Evolutionary conservation across 2,797 vertebrate species (phyloP).

Genomic region (Stomatorhinus walkeri): DNA sequence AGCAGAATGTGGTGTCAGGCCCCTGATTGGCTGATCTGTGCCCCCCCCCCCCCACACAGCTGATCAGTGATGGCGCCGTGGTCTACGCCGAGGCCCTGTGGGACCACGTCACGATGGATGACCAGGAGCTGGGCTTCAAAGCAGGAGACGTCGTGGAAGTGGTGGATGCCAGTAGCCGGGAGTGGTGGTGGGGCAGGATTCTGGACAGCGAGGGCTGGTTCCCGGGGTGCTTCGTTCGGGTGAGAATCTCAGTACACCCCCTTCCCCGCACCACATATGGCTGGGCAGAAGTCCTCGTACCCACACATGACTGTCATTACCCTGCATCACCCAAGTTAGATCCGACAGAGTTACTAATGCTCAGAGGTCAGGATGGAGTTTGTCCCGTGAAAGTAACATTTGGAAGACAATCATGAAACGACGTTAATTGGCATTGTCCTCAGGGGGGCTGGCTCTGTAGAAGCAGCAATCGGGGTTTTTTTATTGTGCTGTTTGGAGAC

Average conservation of each 20-base stretch:
- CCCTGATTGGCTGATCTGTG: neutral
- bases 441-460: neutral
- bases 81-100: constrained; percentile 91
- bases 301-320: neutral
- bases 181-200: constrained; percentile 97
- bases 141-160: constrained; percentile 91
- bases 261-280: neutral
- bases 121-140: constrained; percentile 94
- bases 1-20: neutral
- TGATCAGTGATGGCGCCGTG: constrained; percentile 93
- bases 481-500: neutral
- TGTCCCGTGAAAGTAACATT: neutral
- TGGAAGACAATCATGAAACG: neutral
- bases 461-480: neutral
- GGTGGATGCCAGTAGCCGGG: constrained; percentile 90
- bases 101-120: constrained; percentile 98
- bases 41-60: constrained; percentile 46
- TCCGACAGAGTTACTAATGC: neutral
- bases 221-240: constrained; percentile 90
- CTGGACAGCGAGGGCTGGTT: constrained; percentile 91
- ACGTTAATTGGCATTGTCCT: neutral
- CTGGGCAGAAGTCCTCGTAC: neutral
- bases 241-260: constrained; percentile 46
- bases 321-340: neutral
- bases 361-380: neutral